Percentiles rank a stretch among this genome's conserved stretches.
Evolutionary conservation across 2,888 invertebrate species (phyloP).

Genomic region (Chrysolina oricalcia): DNA sequence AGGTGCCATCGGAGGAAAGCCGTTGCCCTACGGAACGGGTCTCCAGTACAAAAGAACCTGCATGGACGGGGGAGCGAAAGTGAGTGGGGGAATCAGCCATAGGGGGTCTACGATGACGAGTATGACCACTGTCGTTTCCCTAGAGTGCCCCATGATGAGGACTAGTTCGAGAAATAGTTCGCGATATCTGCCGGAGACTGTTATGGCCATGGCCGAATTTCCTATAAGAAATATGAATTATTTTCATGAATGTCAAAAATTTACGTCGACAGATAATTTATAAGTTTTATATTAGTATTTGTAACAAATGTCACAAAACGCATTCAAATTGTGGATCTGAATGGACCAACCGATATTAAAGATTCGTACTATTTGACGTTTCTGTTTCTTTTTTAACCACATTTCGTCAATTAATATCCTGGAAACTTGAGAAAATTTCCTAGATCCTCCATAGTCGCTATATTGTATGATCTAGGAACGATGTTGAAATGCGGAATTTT

Average conservation of each 20-base stretch:
- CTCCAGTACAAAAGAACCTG: slow-evolving; percentile 62
- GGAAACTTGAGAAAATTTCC: too few species aligned
- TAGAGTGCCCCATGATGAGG: slow-evolving; percentile 67
- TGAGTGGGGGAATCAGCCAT: slow-evolving; percentile 60
- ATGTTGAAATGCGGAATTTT: too few species aligned
- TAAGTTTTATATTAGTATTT: slow-evolving; percentile 47
- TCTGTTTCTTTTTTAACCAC: too few species aligned
- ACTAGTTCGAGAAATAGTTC: slow-evolving; percentile 63
- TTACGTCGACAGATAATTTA: slow-evolving; percentile 63
- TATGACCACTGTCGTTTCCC: slow-evolving; percentile 69
- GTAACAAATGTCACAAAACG: too few species aligned
- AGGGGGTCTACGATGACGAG: slow-evolving; percentile 69
- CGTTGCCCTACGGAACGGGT: slow-evolving; percentile 67
- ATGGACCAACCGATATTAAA: too few species aligned
- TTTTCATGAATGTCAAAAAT: slow-evolving; percentile 60
- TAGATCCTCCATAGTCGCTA: too few species aligned
- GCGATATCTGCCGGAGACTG: slow-evolving; percentile 60
- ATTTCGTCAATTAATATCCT: too few species aligned
- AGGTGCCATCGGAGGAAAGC: slow-evolving; percentile 71
- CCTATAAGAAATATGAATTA: slow-evolving; percentile 60
- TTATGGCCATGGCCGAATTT: slow-evolving; percentile 64
- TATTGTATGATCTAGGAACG: too few species aligned
- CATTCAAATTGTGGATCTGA: too few species aligned
- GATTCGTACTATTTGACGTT: too few species aligned
- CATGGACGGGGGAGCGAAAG: slow-evolving; percentile 55